phyloP scores from a whole-genome alignment of 2,888 invertebrate genomes.

The Drosophila diplacantha region DNA sequence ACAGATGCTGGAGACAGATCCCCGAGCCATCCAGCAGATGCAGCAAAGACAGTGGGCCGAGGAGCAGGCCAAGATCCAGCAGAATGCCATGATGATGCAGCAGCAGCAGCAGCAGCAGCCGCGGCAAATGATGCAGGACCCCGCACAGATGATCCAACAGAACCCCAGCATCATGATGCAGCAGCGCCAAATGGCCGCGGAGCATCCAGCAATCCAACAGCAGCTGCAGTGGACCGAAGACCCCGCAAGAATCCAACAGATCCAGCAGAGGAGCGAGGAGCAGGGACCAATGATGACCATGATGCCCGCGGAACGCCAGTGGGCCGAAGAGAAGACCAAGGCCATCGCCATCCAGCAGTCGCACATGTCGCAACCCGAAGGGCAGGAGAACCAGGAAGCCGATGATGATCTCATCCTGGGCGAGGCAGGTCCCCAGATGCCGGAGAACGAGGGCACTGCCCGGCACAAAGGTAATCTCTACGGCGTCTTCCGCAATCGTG shows the following conservation, averaged over 20 bases:
- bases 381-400: constrained; percentile 2
- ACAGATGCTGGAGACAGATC: not conserved
- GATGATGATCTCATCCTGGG: constrained; percentile 32
- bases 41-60: constrained; percentile 30
- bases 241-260: constrained; percentile 10
- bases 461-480: constrained; percentile 75
- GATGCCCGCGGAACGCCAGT: constrained; percentile 7
- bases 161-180: constrained; percentile 2
- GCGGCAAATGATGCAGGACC: constrained; percentile 5
- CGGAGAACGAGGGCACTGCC: constrained; percentile 50
- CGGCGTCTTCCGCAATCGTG: constrained; percentile 63
- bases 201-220: constrained; percentile 8
- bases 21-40: constrained; percentile 13
- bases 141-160: constrained; percentile 22
- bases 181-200: constrained; percentile 13
- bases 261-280: constrained; percentile 4
- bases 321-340: constrained; percentile 26
- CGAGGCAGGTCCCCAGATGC: constrained; percentile 65
- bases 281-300: not conserved
- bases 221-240: constrained; percentile 35
- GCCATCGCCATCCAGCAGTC: constrained; percentile 9
- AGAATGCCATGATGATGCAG: constrained; percentile 4
- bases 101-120: constrained; percentile 21
- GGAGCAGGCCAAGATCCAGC: constrained; percentile 16
- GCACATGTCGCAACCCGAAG: constrained; percentile 11